Percentiles rank a stretch among this genome's conserved stretches.
Evolutionary conservation across 2,113 vertebrate species (phyloP).

Genomic region (Saccopteryx bilineata): DNA sequence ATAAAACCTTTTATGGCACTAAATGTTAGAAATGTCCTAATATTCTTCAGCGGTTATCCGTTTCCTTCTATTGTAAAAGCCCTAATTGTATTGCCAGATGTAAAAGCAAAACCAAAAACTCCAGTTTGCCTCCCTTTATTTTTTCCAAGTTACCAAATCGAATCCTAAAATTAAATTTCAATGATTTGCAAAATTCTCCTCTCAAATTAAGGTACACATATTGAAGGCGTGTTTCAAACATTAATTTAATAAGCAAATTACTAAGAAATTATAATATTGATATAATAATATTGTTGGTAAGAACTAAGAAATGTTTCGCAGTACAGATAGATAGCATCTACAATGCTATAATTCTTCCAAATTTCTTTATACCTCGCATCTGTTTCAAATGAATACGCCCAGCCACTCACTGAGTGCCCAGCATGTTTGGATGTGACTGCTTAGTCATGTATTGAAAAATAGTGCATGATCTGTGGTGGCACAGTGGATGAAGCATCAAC

Average conservation of each 20-base stretch:
- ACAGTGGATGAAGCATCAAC: too few relatives aligned
- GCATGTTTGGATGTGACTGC: not conserved
- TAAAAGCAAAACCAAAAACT: slow-evolving; percentile 64
- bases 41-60: not conserved
- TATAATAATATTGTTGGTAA: slow-evolving; percentile 38
- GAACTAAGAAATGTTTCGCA: not conserved
- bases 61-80: slow-evolving; percentile 51
- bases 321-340: not conserved
- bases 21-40: slow-evolving; percentile 20
- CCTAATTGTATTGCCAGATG: not conserved
- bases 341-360: not conserved
- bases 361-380: slow-evolving; percentile 23
- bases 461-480: too few relatives aligned
- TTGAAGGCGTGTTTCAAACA: slow-evolving; percentile 56
- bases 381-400: not conserved
- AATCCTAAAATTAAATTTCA: slow-evolving; percentile 70
- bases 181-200: slow-evolving; percentile 47
- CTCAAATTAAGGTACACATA: slow-evolving; percentile 60
- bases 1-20: slow-evolving; percentile 21
- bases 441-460: not conserved
- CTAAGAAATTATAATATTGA: slow-evolving; percentile 38
- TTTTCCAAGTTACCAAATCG: slow-evolving; percentile 30
- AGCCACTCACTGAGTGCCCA: not conserved
- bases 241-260: slow-evolving; percentile 40
- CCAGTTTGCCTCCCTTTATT: slow-evolving; percentile 11